phyloP scores from a whole-genome alignment of 1,140 invertebrate species.

The Ips typographus region DNA sequence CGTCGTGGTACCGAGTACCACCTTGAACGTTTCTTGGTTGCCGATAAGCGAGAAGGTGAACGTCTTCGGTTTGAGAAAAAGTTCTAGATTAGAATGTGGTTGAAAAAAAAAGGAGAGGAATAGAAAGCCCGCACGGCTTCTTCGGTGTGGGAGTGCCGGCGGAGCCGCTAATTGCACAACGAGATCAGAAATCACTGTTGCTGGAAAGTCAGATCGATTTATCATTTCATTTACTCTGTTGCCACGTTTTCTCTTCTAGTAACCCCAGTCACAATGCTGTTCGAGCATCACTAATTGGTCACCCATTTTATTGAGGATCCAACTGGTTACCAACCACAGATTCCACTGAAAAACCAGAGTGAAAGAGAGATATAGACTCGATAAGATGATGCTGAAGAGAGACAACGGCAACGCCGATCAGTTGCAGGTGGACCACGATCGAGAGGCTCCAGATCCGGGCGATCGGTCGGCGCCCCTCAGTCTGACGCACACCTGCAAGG shows the following conservation, averaged over 20 bases:
- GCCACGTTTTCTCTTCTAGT: conserved; percentile 3
- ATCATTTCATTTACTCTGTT: conserved; percentile 13
- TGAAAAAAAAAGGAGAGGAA: conserved; percentile 13
- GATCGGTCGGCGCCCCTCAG: conserved; percentile 32
- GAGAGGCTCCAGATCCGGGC: conserved; percentile 29
- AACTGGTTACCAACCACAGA: not conserved
- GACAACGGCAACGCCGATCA: conserved; percentile 7
- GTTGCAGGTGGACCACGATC: conserved; percentile 19
- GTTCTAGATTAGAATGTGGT: not conserved
- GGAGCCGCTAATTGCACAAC: conserved; percentile 31
- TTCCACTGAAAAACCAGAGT: not conserved
- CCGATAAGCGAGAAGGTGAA: too few relatives aligned
- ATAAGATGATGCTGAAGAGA: not conserved
- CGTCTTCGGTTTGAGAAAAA: too few relatives aligned
- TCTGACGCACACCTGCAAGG: conserved; percentile 38
- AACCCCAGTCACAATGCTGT: not conserved
- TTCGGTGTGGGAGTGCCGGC: conserved; percentile 24
- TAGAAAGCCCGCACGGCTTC: conserved; percentile 26
- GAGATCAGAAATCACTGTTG: conserved; percentile 28
- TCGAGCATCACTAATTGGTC: not conserved
- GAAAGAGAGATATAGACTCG: not conserved
- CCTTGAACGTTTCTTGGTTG: too few relatives aligned
- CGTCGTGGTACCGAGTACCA: too few relatives aligned
- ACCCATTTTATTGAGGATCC: not conserved
- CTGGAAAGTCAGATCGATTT: conserved; percentile 27